Base-by-base conservation (phyloP, 2,888 invertebrate species). In the Smittia aterrima region DNA sequence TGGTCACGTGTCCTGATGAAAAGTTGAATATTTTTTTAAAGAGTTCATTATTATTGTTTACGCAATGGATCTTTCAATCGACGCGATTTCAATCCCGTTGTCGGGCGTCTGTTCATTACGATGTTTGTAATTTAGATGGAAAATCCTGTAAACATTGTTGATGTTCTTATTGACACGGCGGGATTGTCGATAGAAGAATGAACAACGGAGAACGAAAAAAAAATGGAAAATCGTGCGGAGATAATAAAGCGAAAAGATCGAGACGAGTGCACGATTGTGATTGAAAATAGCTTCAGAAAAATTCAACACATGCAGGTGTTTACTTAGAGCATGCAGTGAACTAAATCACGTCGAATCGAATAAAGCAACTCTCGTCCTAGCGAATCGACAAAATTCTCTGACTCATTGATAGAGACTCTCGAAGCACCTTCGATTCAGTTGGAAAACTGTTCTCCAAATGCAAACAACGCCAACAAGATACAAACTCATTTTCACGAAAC, bases 1-100 rank as follows among this genome's bases (percentile, higher is more conserved):
- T 70, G 54, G 70, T 70, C 70, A 70, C 70, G 70, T 70, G 58
- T 11, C n/a, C n/a, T n/a, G n/a, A n/a, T n/a, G n/a, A n/a, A n/a
- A n/a, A n/a, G n/a, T n/a, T n/a, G n/a, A n/a, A n/a, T n/a, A n/a
- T n/a, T n/a, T n/a, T n/a, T n/a, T n/a, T n/a, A n/a, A n/a, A n/a
- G 40, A 20, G 70, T 70, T 24, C 41, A 70, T 54, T 70, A 70
- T 24, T 47, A 18, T n/a, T 41, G 27, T 47, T 24, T n/a, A 25
- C 32, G 32, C 32, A 32, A 3, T 32, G 32, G 32, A 32, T 32
- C 32, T 6, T 6, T 32, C 32, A 3, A 9, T 32, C 32, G 32
- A 6, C 32, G 32, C 32, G 32, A 32, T 32, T 32, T 32, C 32
- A 32, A 32, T 32, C 32, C 9, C 32, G 32, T 32, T 32, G 4